Evolutionary conservation across 2,113 vertebrate genomes (phyloP).

Genomic region (Strix uralensis): DNA sequence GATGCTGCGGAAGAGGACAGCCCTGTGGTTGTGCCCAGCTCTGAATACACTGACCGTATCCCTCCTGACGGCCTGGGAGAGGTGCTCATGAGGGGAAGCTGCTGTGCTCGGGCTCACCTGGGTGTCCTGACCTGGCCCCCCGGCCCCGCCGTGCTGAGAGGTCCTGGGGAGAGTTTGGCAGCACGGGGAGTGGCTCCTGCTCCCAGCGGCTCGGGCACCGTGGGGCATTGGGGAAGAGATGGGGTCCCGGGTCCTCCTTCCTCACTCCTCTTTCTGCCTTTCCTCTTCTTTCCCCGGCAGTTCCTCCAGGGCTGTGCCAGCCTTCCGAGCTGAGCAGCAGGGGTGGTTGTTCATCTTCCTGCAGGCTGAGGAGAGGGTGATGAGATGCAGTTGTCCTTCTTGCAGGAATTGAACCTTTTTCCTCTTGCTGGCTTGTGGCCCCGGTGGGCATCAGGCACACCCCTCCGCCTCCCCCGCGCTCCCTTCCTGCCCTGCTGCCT

Average conservation of each 20-base stretch:
- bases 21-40: not conserved
- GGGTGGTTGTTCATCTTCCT: not conserved
- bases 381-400: not conserved
- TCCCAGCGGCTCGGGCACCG: accelerated
- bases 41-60: accelerated
- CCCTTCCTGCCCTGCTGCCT: not conserved
- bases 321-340: not conserved
- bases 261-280: not conserved
- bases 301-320: not conserved
- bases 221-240: not conserved
- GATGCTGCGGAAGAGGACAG: not conserved
- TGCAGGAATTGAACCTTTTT: not conserved
- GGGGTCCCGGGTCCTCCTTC: not conserved
- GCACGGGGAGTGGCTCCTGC: accelerated
- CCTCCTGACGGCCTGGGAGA: not conserved
- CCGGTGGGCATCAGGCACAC: not conserved
- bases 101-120: not conserved
- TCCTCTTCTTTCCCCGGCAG: not conserved
- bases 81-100: accelerated
- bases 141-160: accelerated
- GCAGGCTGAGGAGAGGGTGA: not conserved
- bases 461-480: not conserved
- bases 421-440: not conserved
- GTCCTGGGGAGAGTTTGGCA: not conserved
- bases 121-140: not conserved